These are phyloP conservation scores for Trochalopteron elliotii DNA, from an alignment of 2,113 vertebrate species.

Conservation along the genomic window DNA sequence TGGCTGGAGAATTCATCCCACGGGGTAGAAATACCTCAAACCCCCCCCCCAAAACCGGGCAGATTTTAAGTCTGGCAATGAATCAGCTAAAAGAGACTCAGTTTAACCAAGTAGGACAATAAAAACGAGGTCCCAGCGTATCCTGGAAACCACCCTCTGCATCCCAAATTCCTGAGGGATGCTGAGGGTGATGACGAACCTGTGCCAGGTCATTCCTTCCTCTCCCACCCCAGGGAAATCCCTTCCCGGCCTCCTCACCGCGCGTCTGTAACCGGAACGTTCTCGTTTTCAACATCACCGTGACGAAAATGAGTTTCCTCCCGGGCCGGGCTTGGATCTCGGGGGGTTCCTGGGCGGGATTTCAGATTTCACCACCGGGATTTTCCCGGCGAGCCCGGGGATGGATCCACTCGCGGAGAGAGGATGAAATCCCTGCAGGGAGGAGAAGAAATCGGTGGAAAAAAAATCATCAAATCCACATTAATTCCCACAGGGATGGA, in stretches of 20 bases:
- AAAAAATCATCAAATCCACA: not conserved
- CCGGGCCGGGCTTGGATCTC: no score
- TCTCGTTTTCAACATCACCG: not conserved
- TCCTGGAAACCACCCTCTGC: not conserved
- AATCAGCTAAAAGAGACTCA: fast-evolving
- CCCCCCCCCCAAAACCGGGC: fast-evolving
- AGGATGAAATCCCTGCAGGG: not conserved
- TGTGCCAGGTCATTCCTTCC: fast-evolving
- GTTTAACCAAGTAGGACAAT: not conserved
- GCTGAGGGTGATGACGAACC: not conserved
- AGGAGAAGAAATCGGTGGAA: not conserved
- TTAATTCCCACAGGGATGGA: not conserved
- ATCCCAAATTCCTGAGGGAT: not conserved
- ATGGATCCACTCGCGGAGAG: not conserved
- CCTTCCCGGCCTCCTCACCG: not conserved
- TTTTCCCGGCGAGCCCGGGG: not conserved
- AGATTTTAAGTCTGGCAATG: fast-evolving
- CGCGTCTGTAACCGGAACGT: not conserved
- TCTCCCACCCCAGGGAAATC: not conserved
- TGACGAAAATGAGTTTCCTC: not conserved
- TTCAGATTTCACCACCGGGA: not conserved
- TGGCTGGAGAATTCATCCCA: fast-evolving
- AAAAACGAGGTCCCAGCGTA: not conserved
- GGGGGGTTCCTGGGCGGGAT: not conserved
- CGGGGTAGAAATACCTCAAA: not conserved